These are phyloP conservation scores for Phyllopteryx taeniolatus DNA, from an alignment of 2,113 vertebrate genomes.

Conservation along the genomic window DNA sequence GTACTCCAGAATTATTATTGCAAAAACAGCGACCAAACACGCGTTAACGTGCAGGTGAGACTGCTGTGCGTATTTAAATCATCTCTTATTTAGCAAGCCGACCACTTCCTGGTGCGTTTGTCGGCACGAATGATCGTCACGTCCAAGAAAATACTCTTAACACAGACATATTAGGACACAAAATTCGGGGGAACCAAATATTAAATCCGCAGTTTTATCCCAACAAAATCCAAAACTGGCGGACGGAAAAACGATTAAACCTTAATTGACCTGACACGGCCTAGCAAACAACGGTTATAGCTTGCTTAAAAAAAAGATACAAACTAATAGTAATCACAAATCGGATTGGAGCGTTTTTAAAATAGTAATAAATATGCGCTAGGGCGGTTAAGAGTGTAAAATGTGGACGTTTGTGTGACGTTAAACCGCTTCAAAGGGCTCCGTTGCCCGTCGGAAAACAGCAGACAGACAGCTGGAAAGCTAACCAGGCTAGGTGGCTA, in stretches of 20 bases:
- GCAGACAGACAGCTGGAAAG: not conserved
- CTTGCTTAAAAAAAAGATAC: not conserved
- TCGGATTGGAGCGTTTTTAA: not conserved
- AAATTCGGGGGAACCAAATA: too few species aligned
- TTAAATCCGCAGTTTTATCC: not conserved
- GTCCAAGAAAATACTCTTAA: not conserved
- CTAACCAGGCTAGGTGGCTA: conserved; percentile 33
- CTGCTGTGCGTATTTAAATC: not conserved
- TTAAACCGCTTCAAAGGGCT: not conserved
- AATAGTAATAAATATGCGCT: not conserved
- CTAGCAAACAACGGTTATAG: not conserved
- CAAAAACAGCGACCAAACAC: not conserved
- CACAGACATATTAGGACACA: not conserved
- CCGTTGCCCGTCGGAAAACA: not conserved
- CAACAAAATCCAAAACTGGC: not conserved
- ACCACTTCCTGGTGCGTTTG: conserved; percentile 5
- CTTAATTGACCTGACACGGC: conserved; percentile 3
- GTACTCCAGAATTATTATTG: not conserved
- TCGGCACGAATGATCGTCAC: not conserved
- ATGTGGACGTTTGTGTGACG: not conserved
- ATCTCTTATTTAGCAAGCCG: not conserved
- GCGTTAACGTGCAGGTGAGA: not conserved
- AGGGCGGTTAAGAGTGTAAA: too few species aligned
- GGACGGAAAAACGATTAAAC: conserved; percentile 1
- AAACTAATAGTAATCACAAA: not conserved